phyloP scores from a whole-genome alignment of 2,888 invertebrate species.

The Oeneis ivallda region DNA sequence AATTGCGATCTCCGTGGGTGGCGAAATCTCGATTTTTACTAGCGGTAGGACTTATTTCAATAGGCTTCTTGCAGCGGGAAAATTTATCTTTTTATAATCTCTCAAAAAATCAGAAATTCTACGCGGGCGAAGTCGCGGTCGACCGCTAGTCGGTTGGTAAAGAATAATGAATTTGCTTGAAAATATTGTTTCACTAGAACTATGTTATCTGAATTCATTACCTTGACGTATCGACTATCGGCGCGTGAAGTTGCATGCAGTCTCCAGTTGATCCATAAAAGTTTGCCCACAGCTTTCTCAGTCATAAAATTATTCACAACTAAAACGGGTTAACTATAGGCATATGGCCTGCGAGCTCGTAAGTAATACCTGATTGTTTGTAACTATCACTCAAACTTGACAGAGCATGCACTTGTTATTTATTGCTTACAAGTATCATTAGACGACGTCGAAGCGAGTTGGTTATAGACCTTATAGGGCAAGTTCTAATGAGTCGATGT shows the following conservation, averaged over 20 bases:
- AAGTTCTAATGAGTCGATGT: conserved; percentile 13
- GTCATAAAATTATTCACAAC: conserved; percentile 20
- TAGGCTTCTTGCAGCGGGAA: too few species aligned
- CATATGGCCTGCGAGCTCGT: conserved; percentile 4
- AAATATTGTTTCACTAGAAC: too few species aligned
- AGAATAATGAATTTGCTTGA: too few species aligned
- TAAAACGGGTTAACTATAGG: conserved; percentile 17
- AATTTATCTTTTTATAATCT: too few species aligned
- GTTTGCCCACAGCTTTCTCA: conserved; percentile 1
- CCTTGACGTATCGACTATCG: background rate
- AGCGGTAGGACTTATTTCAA: too few species aligned
- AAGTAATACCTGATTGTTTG: conserved; percentile 31
- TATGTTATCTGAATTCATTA: background rate
- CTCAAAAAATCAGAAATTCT: too few species aligned
- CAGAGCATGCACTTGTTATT: conserved; percentile 30
- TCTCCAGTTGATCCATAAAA: background rate
- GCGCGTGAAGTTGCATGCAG: background rate
- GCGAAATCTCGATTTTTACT: too few species aligned
- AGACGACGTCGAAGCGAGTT: conserved; percentile 22
- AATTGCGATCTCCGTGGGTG: too few species aligned
- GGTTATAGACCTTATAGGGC: conserved; percentile 13
- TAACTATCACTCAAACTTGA: conserved; percentile 33
- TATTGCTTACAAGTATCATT: conserved; percentile 29
- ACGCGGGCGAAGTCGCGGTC: too few species aligned
- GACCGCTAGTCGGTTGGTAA: too few species aligned